Evolutionary conservation across 2,888 invertebrate genomes (phyloP).

Genomic region (Salpingus planirostris): DNA sequence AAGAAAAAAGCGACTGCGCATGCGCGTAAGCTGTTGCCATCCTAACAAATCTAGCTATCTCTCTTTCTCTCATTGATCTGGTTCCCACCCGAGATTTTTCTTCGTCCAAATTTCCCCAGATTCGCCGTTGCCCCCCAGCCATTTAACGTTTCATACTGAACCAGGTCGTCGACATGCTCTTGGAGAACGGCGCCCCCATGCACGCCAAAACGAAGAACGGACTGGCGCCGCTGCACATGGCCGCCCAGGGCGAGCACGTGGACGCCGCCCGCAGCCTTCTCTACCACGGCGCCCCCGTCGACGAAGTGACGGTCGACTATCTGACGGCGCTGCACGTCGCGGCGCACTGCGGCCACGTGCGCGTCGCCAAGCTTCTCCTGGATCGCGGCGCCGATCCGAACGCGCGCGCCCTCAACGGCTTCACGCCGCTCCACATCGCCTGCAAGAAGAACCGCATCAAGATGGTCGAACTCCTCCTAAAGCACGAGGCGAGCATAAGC

Average conservation of each 20-base stretch:
- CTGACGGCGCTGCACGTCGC: constrained; percentile 96
- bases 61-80: too few species aligned
- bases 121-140: too few species aligned
- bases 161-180: constrained; percentile 88
- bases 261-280: constrained; percentile 93
- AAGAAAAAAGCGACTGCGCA: too few species aligned
- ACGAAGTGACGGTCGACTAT: constrained; percentile 98
- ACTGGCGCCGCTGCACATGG: constrained; percentile 95
- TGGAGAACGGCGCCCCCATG: constrained; percentile 93
- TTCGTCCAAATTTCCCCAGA: too few species aligned
- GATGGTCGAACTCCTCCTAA: constrained; percentile 92
- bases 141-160: too few species aligned
- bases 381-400: constrained; percentile 98
- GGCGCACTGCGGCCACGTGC: constrained; percentile 91
- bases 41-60: too few species aligned
- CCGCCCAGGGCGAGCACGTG: constrained; percentile 98
- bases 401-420: constrained; percentile 93
- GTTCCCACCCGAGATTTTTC: too few species aligned
- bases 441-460: constrained; percentile 99
- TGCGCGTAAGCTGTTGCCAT: too few species aligned
- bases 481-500: constrained; percentile 89
- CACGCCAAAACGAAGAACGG: constrained; percentile 97
- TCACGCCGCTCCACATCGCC: constrained; percentile 97
- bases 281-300: constrained; percentile 92
- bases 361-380: constrained; percentile 89